Evolutionary conservation across 2,797 vertebrate genomes (phyloP).

Genomic region (Podargus strigoides): DNA sequence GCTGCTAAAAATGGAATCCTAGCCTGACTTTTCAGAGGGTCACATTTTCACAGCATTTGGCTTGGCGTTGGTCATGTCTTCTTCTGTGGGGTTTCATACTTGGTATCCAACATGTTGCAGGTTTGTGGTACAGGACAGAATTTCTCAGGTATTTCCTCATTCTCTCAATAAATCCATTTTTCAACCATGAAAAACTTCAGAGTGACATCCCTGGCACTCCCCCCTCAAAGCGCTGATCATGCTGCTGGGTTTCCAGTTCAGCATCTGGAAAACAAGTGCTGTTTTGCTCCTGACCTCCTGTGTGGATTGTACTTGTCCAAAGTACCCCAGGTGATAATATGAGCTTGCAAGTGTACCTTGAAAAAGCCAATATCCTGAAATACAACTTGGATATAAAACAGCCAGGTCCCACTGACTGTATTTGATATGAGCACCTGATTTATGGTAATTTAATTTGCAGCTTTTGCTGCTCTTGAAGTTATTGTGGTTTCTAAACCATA

Average conservation of each 20-base stretch:
- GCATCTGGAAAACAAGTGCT: background rate
- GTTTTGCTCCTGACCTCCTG: background rate
- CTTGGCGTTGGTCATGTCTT: background rate
- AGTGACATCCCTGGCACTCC: background rate
- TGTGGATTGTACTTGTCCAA: background rate
- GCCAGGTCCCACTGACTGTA: background rate
- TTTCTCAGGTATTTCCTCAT: background rate
- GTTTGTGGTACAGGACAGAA: background rate
- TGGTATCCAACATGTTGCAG: background rate
- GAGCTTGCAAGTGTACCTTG: background rate
- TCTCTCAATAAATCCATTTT: background rate
- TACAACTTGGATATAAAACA: background rate
- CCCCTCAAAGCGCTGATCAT: accelerated
- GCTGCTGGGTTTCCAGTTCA: background rate
- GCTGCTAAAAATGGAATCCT: background rate
- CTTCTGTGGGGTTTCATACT: background rate
- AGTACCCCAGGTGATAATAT: background rate
- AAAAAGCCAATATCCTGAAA: background rate
- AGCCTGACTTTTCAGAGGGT: background rate
- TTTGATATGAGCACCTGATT: background rate
- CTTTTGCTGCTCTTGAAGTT: background rate
- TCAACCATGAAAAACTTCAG: background rate
- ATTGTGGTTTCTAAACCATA: background rate
- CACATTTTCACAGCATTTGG: background rate
- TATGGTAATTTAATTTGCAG: background rate